Percentiles rank a stretch among this genome's conserved stretches.
Conservation (phyloP, 2,797 vertebrate genomes). For the Aulostomus chinensis region DNA sequence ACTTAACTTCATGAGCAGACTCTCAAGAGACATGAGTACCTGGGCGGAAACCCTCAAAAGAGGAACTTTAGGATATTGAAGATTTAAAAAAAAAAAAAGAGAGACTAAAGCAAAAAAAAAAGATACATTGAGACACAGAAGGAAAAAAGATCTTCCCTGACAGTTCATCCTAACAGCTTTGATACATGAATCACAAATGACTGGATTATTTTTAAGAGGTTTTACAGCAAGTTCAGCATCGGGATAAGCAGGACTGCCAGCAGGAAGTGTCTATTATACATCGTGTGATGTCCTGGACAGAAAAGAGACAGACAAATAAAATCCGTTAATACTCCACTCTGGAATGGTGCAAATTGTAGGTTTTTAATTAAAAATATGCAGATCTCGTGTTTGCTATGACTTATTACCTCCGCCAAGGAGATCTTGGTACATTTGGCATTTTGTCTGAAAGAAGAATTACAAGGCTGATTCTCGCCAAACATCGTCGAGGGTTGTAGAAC, state of each 20-base stretch:
- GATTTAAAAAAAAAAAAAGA: not conserved
- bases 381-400: too few species aligned
- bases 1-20: not conserved
- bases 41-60: conserved; percentile 1
- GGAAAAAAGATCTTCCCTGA: not conserved
- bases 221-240: conserved; percentile 31
- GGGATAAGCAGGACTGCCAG: conserved; percentile 25
- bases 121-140: not conserved
- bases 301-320: not conserved
- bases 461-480: too few species aligned
- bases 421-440: too few species aligned
- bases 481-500: too few species aligned
- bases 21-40: conserved; percentile 33
- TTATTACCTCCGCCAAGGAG: too few species aligned
- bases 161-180: conserved; percentile 14
- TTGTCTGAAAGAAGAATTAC: too few species aligned
- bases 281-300: conserved; percentile 41
- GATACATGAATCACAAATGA: not conserved
- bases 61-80: not conserved
- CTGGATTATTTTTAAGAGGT: not conserved
- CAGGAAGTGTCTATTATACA: conserved; percentile 18
- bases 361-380: too few species aligned
- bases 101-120: not conserved
- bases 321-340: conserved; percentile 2
- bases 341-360: not conserved